Evolutionary conservation across 2,113 vertebrate species (phyloP).

Genomic region (Hippocampus comes): DNA sequence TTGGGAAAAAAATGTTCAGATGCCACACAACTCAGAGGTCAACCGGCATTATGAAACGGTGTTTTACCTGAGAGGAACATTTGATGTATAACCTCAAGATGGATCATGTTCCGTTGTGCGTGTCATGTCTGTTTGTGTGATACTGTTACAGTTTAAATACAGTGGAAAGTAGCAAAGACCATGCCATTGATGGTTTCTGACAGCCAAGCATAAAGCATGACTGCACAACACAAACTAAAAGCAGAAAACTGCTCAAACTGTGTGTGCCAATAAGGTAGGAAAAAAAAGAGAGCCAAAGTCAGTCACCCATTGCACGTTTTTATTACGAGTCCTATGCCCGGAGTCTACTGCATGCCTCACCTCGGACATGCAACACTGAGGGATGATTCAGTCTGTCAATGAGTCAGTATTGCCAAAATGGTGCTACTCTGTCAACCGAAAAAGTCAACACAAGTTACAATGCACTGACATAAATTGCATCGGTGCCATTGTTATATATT

Average conservation of each 20-base stretch:
- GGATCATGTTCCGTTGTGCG: background rate
- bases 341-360: conserved; percentile 5
- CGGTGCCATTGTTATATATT: background rate
- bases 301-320: conserved; percentile 7
- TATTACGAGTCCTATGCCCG: conserved; percentile 14
- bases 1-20: too few species aligned
- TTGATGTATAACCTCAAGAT: too few species aligned
- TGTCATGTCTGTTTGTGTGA: background rate
- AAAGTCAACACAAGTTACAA: background rate
- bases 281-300: conserved; percentile 6
- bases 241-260: background rate
- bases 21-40: too few species aligned
- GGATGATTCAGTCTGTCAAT: conserved; percentile 1
- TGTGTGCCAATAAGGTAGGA: background rate
- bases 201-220: background rate
- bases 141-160: background rate
- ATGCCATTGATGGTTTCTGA: background rate
- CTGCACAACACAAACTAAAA: background rate
- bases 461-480: background rate
- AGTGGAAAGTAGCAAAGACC: background rate
- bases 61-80: too few species aligned
- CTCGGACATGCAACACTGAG: conserved; percentile 6
- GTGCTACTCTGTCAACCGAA: background rate
- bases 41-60: too few species aligned
- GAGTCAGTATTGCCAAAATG: conserved; percentile 6